These are phyloP conservation scores for Platyrinchus mystaceus DNA, from an alignment of 2,797 vertebrate genomes.

Conservation along the genomic window DNA sequence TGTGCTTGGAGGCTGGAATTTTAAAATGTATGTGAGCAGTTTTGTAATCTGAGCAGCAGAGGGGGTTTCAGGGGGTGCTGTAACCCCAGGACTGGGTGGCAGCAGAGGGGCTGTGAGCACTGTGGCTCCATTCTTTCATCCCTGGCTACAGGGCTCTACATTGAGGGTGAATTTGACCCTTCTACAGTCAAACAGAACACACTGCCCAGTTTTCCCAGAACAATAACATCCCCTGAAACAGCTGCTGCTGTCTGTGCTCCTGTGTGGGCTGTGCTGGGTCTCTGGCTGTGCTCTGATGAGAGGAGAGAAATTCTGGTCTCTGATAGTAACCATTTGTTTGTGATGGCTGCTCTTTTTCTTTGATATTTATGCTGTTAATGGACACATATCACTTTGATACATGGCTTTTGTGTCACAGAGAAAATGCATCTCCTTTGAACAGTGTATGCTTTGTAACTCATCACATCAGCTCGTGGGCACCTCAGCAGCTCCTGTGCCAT, in stretches of 20 bases:
- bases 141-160: not conserved
- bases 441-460: not conserved
- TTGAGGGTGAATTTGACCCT: not conserved
- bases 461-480: not conserved
- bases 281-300: not conserved
- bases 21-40: not conserved
- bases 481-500: not conserved
- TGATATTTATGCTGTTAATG: constrained; percentile 30
- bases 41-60: not conserved
- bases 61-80: not conserved
- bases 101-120: not conserved
- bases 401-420: not conserved
- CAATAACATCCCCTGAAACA: not conserved
- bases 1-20: not conserved
- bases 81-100: too few species aligned
- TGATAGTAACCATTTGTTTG: not conserved
- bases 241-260: not conserved
- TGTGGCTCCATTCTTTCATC: accelerated
- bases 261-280: not conserved
- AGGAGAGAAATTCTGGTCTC: not conserved
- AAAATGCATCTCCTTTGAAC: not conserved
- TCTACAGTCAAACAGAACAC: not conserved
- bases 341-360: constrained; percentile 41
- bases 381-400: constrained; percentile 3
- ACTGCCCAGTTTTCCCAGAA: not conserved